Evolutionary conservation across 2,888 invertebrate species (phyloP), one percentile per base, ranked within the genome.

Genomic region (Kryphioiulus occultus): DNA sequence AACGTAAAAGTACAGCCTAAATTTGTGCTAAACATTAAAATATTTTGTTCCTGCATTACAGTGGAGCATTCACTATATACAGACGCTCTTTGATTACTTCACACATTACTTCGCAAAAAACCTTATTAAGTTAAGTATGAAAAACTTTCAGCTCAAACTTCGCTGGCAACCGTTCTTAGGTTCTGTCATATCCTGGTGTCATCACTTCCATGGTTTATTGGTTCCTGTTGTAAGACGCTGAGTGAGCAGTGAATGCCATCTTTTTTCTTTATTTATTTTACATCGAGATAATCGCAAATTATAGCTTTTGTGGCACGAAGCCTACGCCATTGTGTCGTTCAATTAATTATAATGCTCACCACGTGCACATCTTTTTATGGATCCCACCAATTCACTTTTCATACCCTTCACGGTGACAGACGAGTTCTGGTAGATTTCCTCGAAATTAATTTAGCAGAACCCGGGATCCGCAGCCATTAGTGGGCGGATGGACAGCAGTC

Each of bases 311-410:
- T 59, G 59, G 22, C 59, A 59, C n/a, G n/a, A n/a, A 59, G 59
- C 59, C 59, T 59, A 59, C 59, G 59, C 59, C 59, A 59, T 59
- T 59, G 59, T n/a, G 59, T 22, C n/a, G 59, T 59, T 59, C 7
- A 59, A 59, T 59, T 59, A 59, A 59, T 59, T 59, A 59, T 59
- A 59, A 59, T 59, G 59, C n/a, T n/a, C 59, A 59, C 59, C 59
- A 59, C 59, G 59, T 59, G 59, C 59, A 59, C 59, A 59, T 59
- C 59, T 59, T 59, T 59, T n/a, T 59, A n/a, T 59, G 12, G 47
- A 17, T 47, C 12, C 1, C 47, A 47, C n/a, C n/a, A 59, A 59
- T 59, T 59, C 22, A 5, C n/a, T 59, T 59, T 59, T 59, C 59
- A 22, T 59, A 19, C n/a, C n/a, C 59, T 59, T n/a, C n/a, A n/a